Evolutionary conservation across 2,888 invertebrate genomes (phyloP).

Genomic region (Lasioglossum zephyrum): DNA sequence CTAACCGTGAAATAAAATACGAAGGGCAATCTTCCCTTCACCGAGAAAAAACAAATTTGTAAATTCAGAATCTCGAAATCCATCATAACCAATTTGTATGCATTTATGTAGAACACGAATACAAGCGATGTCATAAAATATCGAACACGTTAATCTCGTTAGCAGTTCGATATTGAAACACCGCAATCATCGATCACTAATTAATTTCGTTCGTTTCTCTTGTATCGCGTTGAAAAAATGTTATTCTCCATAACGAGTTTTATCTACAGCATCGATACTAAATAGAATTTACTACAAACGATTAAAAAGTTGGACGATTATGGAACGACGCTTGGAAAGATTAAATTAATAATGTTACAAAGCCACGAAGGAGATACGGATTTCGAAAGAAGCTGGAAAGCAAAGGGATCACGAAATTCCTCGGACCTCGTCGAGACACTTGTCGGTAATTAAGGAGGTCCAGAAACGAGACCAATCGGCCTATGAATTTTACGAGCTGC

Average conservation of each 20-base stretch:
- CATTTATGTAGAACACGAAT: not conserved
- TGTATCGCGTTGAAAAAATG: not conserved
- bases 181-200: not conserved
- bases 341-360: not conserved
- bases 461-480: not conserved
- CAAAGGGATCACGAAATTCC: not conserved
- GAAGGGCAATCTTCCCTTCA: not conserved
- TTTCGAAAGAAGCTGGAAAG: not conserved
- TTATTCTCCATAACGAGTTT: not conserved
- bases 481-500: conserved; percentile 52
- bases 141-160: not conserved
- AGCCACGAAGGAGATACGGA: not conserved
- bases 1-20: not conserved
- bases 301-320: not conserved
- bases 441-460: conserved; percentile 43
- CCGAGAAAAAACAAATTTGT: not conserved
- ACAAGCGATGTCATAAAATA: not conserved
- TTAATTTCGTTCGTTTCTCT: not conserved
- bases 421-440: not conserved
- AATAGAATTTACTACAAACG: not conserved
- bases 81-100: not conserved
- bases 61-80: not conserved
- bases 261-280: not conserved
- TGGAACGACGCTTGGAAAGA: not conserved
- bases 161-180: not conserved